Base-by-base conservation (phyloP, 2,888 invertebrate species). In the Drosophila limbata region DNA sequence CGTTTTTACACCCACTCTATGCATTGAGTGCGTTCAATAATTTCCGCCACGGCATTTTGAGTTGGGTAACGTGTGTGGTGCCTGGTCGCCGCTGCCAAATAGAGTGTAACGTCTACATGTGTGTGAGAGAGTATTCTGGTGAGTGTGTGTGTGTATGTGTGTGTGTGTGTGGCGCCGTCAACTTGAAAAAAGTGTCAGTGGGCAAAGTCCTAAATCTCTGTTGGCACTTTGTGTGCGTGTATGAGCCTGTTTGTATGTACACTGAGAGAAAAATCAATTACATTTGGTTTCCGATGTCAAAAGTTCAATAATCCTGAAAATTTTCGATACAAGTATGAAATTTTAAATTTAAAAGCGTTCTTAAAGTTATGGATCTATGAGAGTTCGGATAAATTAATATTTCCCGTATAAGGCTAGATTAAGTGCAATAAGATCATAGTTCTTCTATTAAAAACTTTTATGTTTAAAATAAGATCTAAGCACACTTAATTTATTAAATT, bases 41-140 rank as follows among this genome's bases (percentile, higher is more conserved):
- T 84, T 84, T 84, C 84, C 88, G 83, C 79, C 68, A 75, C 65
- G 72, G 80, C 80, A 74, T 84, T 87, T 84, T 84, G 88, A 84
- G 88, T 78, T 81, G 84, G 84, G 84, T 84, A 70, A 66, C 63
- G 42, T 69, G 79, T 67, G 79, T 79, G 74, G 74, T 68, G 70
- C 78, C 79, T 69, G 60, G 39, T 50, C 37, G 79, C 69, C 77
- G 74, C 71, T 84, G 88, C 85, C 88, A 87, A 84, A 87, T 84
- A 84, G 85, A 87, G 79, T 87, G 84, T 87, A 87, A 84, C 85
- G 79, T 61, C 69, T 66, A 21, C 37, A 35, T 39, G 42, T 19
- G 10, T 57, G 44, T 35, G 28, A 1, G 44, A 28, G 28, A 1
- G 8, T 28, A 8, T 9, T 21, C 21, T 21, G 21, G 21, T 21